Base-by-base conservation (phyloP, 2,113 vertebrate genomes). In the Hypomesus transpacificus region DNA sequence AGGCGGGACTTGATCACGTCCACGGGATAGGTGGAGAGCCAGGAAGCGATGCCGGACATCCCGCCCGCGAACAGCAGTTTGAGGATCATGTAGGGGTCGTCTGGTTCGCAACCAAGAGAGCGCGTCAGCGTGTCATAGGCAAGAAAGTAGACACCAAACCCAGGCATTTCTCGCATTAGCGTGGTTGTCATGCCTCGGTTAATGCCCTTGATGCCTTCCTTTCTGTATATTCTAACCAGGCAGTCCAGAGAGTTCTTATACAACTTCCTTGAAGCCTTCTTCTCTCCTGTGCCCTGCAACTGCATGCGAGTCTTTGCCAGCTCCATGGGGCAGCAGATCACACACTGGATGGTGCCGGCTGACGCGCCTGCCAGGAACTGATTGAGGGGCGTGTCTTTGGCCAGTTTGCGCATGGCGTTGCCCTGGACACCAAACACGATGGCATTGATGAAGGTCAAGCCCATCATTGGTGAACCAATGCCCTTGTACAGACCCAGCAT, bases 251-350 rank as follows among this genome's bases (percentile, higher is more conserved):
- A 96, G 76, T 95, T 98, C 80, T 94, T 95, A 89, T 99, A 99
- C 82, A 93, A 73, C 87, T 94, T 96, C 0, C 71, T 90, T 7
- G 24, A 31, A 0, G 90, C 88, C 81, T 94, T 94, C 75, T 93
- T 94, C 74, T 95, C 92, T 1, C 97, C 96, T 0, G 93, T 93
- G 7, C 92, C 96, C 83, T 98, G 97, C 86, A 98, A 91, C 81
- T 99, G 97, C 95, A 99, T 94, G 76, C 97, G 94, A 1, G 97
- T 99, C 87, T 99, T 99, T n/a, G 96, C 97, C 85, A 99, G 75
- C 78, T 99, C 97, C 96, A 99, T 96, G 28, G 97, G 97, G 71
- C 97, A 99, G 88, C 97, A 98, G 90, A 98, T 93, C 69, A 97
- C 80, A 0, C 93, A 94, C 89, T 99, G 97, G 78, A 99, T 96